phyloP scores from a whole-genome alignment of 92 coral and sea anemone species.

The Micromussa lordhowensis region DNA sequence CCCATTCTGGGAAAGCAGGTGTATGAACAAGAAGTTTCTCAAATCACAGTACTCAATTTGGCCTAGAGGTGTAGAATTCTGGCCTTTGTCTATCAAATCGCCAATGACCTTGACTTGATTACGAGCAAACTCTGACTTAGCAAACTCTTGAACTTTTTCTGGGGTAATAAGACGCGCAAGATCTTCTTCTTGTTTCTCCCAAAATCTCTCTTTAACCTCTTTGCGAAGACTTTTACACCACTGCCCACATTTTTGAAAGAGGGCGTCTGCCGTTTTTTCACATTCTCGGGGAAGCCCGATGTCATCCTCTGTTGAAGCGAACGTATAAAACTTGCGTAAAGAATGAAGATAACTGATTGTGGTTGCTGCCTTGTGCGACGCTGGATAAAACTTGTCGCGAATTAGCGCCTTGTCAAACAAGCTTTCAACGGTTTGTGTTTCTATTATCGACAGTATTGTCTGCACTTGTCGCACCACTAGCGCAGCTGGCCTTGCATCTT shows the following conservation, averaged over 20 bases:
- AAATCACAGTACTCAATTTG: conserved; percentile 30
- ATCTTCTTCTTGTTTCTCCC: conserved; percentile 12
- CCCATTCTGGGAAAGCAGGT: conserved; percentile 21
- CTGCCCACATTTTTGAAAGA: no score
- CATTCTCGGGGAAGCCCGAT: conserved; percentile 5
- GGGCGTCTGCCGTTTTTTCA: background rate
- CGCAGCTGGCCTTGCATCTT: background rate
- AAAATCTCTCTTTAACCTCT: no score
- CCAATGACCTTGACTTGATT: no score
- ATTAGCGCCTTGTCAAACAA: conserved; percentile 15
- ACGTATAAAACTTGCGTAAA: conserved; percentile 5
- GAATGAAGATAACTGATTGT: no score
- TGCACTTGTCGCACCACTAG: conserved; percentile 14
- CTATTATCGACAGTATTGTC: background rate
- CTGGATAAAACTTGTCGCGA: conserved; percentile 33
- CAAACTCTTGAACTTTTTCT: background rate
- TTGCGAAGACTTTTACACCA: no score
- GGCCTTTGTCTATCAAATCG: background rate
- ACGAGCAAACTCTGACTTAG: background rate
- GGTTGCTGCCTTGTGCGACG: no score
- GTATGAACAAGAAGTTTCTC: conserved; percentile 25
- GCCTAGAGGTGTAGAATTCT: background rate
- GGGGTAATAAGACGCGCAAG: background rate
- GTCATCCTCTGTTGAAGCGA: conserved; percentile 22
- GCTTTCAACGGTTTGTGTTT: conserved; percentile 18